Conservation (phyloP, 2,888 invertebrate species). For the Rotaria macrura region DNA sequence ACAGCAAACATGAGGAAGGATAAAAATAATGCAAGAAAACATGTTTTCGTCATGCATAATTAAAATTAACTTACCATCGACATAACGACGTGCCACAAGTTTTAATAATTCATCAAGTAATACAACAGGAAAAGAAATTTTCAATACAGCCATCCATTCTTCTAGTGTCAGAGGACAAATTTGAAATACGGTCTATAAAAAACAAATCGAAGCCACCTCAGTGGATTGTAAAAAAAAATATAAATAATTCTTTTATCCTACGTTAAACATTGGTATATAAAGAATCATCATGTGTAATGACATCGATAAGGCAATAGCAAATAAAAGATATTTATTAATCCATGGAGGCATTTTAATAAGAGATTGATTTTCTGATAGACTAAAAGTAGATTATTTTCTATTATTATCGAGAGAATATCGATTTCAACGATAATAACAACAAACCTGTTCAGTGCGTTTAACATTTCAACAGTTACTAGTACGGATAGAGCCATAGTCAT, state of each 20-base stretch:
- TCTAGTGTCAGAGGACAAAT: conserved; percentile 82
- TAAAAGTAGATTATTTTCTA: conserved; percentile 45
- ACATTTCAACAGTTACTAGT: conserved; percentile 99
- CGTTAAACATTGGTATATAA: conserved; percentile 92
- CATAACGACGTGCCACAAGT: conserved; percentile 94
- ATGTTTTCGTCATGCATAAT: background rate
- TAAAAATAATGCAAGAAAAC: background rate
- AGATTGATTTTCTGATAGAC: conserved; percentile 99
- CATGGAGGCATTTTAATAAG: conserved; percentile 95
- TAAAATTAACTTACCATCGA: conserved; percentile 71
- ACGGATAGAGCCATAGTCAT: conserved; percentile 99
- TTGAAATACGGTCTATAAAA: conserved; percentile 91
- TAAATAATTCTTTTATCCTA: conserved; percentile 54
- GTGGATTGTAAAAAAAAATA: no score
- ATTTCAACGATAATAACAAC: no score
- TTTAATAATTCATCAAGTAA: conserved; percentile 98
- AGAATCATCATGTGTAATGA: conserved; percentile 99
- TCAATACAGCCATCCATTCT: conserved; percentile 97
- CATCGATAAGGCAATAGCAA: conserved; percentile 96
- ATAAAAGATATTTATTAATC: conserved; percentile 96
- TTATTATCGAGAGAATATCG: no score
- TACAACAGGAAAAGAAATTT: conserved; percentile 98
- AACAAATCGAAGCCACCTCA: background rate
- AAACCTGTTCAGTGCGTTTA: conserved; percentile 99
- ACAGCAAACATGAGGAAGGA: background rate